phyloP scores from a whole-genome alignment of 2,888 invertebrate species.

The Cryptocheilus praepositus region DNA sequence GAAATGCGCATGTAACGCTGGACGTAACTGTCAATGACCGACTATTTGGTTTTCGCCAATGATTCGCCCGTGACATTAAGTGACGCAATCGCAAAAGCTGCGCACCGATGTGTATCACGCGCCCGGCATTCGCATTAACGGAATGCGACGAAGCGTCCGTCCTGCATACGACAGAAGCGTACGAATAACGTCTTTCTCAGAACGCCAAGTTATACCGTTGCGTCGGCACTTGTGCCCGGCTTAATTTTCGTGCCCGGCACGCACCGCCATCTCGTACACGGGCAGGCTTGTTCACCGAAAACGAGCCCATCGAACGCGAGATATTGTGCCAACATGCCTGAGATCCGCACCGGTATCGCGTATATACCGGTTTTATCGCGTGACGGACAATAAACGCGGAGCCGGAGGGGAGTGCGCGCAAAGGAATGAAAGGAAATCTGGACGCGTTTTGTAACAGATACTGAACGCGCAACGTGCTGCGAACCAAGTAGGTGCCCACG shows the following conservation, averaged over 20 bases:
- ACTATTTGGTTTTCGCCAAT: no score
- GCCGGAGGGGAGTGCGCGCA: slow-evolving; percentile 16
- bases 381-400: slow-evolving; percentile 19
- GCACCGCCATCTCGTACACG: slow-evolving; percentile 53
- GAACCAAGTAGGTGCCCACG: neutral
- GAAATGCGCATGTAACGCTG: no score
- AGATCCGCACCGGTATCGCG: slow-evolving; percentile 6
- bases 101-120: no score
- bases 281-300: slow-evolving; percentile 2
- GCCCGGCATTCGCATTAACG: no score
- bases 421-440: slow-evolving; percentile 37
- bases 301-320: neutral
- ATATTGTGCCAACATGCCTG: slow-evolving; percentile 18
- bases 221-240: slow-evolving; percentile 10
- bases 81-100: no score
- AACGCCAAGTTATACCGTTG: slow-evolving; percentile 29
- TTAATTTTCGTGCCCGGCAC: slow-evolving; percentile 44
- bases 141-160: neutral
- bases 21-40: no score
- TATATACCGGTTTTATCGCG: slow-evolving; percentile 22
- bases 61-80: no score
- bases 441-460: slow-evolving; percentile 45
- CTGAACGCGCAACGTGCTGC: slow-evolving; percentile 29
- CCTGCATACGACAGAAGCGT: slow-evolving; percentile 8
- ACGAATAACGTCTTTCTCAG: slow-evolving; percentile 13